Conservation (phyloP, 2,888 invertebrate genomes). For the Xestia xanthographa region DNA sequence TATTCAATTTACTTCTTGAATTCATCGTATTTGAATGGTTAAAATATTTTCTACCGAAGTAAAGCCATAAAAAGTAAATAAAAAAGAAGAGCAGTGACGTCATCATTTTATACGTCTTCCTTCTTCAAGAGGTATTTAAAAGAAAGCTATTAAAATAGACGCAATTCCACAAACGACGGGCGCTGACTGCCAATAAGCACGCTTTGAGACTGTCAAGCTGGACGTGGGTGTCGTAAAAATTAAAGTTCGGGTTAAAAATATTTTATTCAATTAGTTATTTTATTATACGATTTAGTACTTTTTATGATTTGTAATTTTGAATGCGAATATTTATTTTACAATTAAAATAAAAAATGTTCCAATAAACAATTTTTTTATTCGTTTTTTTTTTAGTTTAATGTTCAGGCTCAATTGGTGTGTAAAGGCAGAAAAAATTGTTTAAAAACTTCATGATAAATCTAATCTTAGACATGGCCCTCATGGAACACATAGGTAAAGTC, state of each 20-base stretch:
- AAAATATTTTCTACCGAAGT: neutral
- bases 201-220: neutral
- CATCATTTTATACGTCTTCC: slow-evolving; percentile 14
- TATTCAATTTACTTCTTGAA: neutral
- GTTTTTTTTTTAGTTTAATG: neutral
- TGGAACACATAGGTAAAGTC: neutral
- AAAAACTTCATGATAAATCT: neutral
- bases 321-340: neutral
- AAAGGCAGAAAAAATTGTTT: neutral
- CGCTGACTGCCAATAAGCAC: slow-evolving; percentile 12
- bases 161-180: slow-evolving; percentile 29
- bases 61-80: slow-evolving; percentile 2
- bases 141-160: slow-evolving; percentile 40
- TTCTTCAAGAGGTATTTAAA: slow-evolving; percentile 19
- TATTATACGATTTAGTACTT: neutral
- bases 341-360: neutral
- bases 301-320: neutral
- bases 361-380: too few species aligned
- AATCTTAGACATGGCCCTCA: neutral
- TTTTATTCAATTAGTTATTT: neutral
- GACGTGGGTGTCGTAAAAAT: slow-evolving; percentile 9
- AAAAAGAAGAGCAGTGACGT: slow-evolving; percentile 12
- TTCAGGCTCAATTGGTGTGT: neutral
- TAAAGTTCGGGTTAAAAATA: neutral
- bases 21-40: neutral